Evolutionary conservation across 1,140 invertebrate genomes (phyloP).

Genomic region (Drosophila arizonae): DNA sequence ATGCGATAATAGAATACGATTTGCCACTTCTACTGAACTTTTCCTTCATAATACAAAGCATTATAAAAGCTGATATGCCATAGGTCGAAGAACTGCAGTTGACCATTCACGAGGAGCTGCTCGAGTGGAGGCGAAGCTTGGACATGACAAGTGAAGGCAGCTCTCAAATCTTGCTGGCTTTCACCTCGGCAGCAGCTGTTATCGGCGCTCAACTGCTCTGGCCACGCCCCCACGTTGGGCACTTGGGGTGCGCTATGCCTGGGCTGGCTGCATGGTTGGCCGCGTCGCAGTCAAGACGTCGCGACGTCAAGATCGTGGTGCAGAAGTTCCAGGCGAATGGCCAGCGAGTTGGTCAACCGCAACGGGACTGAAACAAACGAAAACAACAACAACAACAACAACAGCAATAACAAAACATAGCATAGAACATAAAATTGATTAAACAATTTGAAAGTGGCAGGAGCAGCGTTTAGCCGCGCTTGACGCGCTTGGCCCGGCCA

Average conservation of each 20-base stretch:
- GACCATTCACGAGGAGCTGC: no score
- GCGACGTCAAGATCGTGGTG: constrained; percentile 3
- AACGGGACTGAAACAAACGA: constrained; percentile 38
- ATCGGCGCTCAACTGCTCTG: neutral
- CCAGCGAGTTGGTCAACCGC: constrained; percentile 73
- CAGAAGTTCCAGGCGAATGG: constrained; percentile 58
- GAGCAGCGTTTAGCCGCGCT: constrained; percentile 57
- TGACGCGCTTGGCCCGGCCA: constrained; percentile 43
- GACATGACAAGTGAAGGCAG: no score
- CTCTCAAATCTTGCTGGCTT: neutral
- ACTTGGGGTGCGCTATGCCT: constrained; percentile 33
- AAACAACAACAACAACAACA: no score
- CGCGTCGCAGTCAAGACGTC: constrained; percentile 31
- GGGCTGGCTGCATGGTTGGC: constrained; percentile 18
- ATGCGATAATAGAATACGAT: no score
- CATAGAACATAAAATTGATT: constrained; percentile 64
- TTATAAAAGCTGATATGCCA: no score
- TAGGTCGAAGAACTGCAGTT: no score
- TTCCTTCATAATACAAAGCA: no score
- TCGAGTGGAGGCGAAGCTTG: no score
- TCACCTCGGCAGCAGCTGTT: constrained; percentile 22
- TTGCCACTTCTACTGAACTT: no score
- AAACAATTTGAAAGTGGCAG: constrained; percentile 26
- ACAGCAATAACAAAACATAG: neutral
- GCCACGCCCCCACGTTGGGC: constrained; percentile 24